Conservation (phyloP, 2,113 vertebrate genomes). For the Ondatra zibethicus region DNA sequence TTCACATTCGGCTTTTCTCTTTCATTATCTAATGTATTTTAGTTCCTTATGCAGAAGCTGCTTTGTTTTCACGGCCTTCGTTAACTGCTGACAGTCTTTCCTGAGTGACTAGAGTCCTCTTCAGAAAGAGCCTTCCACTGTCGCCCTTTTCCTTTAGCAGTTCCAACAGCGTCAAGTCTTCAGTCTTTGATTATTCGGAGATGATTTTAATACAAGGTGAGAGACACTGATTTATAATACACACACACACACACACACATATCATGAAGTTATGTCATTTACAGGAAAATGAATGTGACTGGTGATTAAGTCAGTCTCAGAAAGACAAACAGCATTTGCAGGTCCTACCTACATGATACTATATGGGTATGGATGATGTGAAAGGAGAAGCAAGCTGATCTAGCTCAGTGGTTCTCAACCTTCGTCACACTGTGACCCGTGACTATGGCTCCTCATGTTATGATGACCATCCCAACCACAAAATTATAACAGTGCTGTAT, state of each 20-base stretch:
- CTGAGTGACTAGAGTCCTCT: background rate
- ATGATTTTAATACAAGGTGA: background rate
- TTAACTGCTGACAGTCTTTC: background rate
- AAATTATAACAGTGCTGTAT: background rate
- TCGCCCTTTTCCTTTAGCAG: background rate
- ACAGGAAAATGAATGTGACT: background rate
- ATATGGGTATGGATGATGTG: background rate
- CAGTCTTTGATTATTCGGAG: background rate
- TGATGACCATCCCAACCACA: background rate
- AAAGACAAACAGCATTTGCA: background rate
- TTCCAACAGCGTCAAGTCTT: background rate
- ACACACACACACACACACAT: too few species aligned
- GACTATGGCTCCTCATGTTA: too few species aligned
- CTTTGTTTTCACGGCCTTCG: background rate
- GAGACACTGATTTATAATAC: background rate
- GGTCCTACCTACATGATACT: background rate
- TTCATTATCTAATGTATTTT: background rate
- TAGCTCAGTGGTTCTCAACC: too few species aligned
- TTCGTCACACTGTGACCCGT: background rate
- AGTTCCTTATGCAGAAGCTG: background rate
- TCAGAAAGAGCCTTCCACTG: background rate
- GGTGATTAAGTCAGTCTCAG: background rate
- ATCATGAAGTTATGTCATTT: background rate
- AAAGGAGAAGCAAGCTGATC: background rate
- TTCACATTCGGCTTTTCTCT: background rate